These are phyloP conservation scores for Matsumyia berberina DNA, from an alignment of 2,888 invertebrate species.

Conservation along the genomic window DNA sequence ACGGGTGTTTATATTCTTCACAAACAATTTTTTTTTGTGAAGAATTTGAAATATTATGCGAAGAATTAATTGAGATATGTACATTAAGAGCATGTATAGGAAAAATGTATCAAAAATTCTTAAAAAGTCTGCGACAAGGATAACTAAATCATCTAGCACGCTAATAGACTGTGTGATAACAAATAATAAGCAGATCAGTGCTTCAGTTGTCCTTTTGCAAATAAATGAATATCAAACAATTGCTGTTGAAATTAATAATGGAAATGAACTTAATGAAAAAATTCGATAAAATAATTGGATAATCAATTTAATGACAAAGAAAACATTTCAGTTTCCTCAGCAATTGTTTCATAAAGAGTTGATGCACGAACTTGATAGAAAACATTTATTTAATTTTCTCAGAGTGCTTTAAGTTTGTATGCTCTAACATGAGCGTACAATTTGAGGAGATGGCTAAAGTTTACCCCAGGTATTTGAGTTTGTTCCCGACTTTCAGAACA, in stretches of 20 bases:
- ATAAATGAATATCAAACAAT: background rate
- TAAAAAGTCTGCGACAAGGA: background rate
- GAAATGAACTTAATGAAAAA: no score
- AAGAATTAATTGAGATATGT: background rate
- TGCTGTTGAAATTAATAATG: background rate
- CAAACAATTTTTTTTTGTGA: no score
- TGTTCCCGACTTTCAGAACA: background rate
- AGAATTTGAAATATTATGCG: background rate
- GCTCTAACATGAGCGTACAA: background rate
- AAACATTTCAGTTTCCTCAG: no score
- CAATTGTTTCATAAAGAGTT: no score
- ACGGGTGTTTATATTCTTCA: no score
- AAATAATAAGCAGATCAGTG: background rate
- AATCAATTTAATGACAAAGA: no score
- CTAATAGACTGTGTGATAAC: background rate
- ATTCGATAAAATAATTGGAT: no score
- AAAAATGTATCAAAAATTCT: background rate
- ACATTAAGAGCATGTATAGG: background rate
- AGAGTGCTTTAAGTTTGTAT: background rate
- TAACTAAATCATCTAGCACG: background rate
- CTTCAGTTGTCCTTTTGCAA: background rate
- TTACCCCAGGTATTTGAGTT: background rate
- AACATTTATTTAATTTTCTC: no score
- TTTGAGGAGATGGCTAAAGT: background rate
- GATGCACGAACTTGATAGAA: no score